Evolutionary conservation across 2,888 invertebrate genomes (phyloP), one percentile per base, ranked within the genome.

Genomic region (Calephelis perditalis): DNA sequence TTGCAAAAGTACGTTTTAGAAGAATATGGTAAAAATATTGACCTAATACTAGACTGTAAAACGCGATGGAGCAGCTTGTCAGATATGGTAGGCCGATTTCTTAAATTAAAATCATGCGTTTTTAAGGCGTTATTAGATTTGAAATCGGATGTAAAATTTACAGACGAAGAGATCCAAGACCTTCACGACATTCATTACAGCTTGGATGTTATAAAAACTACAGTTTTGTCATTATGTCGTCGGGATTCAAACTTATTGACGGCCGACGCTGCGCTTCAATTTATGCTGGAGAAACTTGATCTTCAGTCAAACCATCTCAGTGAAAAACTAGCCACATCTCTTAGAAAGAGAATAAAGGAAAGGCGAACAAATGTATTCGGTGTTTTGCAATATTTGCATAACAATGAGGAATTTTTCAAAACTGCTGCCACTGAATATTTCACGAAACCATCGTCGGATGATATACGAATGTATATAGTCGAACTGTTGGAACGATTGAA

Each of bases 101-200:
- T 57, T 46, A 45, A 55, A 69, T 11, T 69, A 35, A 69, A 69
- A 56, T 64, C 57, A 44, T 67, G 65, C 63, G 61, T 67, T 35
- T 40, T 60, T 56, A 70, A 70, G 59, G 61, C 67, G 40, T 62
- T 70, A 37, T 65, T 70, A 57, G 67, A 67, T 60, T 35, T 54
- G n/a, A 35, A 36, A 5, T 54, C 54, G 26, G 35, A 54, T 54
- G 54, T 35, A 36, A n/a, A 10, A 11, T 36, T 54, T n/a, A 54
- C 54, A 54, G 54, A 54, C 37, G 36, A n/a, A 54, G 54, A 54
- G 37, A 54, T 54, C 7, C 54, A 54, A n/a, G 37, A 11, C 11
- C 36, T 54, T 7, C 35, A 10, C 54, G 54, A 54, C 7, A 54
- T 54, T 2, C 36, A 54, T 54, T 11, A 36, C 10, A 54, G 54